These are phyloP conservation scores for Sarcophaga rosellei DNA, from an alignment of 2,888 invertebrate genomes.

Conservation along the genomic window DNA sequence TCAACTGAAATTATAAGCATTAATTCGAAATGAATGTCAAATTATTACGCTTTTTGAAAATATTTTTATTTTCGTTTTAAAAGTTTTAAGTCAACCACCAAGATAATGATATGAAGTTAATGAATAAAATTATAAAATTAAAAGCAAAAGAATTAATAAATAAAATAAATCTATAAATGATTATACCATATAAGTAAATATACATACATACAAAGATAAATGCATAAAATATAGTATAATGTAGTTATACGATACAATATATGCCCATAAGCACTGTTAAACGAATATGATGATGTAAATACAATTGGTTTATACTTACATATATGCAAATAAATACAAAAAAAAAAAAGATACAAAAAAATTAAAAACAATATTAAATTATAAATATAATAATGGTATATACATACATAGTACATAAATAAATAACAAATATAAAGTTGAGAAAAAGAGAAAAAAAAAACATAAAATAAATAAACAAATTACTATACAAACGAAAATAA, in stretches of 20 bases:
- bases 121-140: constrained; percentile 13
- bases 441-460: too few relatives aligned
- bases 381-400: constrained; percentile 4
- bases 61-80: neutral
- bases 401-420: too few relatives aligned
- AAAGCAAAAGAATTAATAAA: constrained; percentile 40
- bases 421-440: too few relatives aligned
- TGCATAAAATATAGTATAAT: neutral
- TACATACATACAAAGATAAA: constrained; percentile 46
- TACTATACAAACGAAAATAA: constrained; percentile 30
- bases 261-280: constrained; percentile 66
- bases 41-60: constrained; percentile 17
- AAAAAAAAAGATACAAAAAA: constrained; percentile 35
- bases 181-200: constrained; percentile 35
- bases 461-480: neutral
- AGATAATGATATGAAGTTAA: constrained; percentile 19
- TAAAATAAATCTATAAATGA: constrained; percentile 67
- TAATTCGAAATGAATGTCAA: constrained; percentile 16
- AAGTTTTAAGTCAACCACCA: constrained; percentile 26
- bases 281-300: constrained; percentile 61
- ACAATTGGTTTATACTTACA: constrained; percentile 63
- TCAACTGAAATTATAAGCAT: neutral
- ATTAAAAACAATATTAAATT: constrained; percentile 24
- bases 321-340: constrained; percentile 20
- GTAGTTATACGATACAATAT: constrained; percentile 14